Evolutionary conservation across 2,888 invertebrate species (phyloP), one percentile per base, ranked within the genome.

Genomic region (Trichogramma evanescens): DNA sequence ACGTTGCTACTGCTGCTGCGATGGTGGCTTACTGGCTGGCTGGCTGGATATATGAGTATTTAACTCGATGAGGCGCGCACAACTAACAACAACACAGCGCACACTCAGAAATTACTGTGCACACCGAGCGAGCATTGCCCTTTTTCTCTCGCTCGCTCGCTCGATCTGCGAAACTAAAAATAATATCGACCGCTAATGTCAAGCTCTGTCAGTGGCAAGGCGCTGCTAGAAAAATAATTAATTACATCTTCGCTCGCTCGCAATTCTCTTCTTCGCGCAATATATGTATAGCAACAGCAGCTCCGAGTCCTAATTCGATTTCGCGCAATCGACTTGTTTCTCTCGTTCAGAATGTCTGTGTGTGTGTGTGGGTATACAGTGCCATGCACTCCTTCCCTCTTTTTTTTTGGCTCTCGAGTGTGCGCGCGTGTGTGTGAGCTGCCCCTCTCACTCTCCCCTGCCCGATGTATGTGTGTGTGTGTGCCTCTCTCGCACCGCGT

Each of bases 221-320:
- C 69, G 73, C 68, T 69, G 71, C 63, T 68, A 67, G 71, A 73
- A 26, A 26, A 72, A 72, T 73, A 75, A 77, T 77, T 75, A 75
- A 77, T 77, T 73, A 71, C 73, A 72, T 74, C 70, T 68, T 66
- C 66, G 66, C 63, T 68, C 61, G 64, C 57, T 4, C 56, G 52
- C 59, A 3, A 26, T 26, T 26, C 26, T 26, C 26, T 26, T 26
- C 26, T 26, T 59, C 58, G 45, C 54, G 50, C 39, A 56, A 26
- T 26, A 26, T 26, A 26, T 26, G 26, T 26, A 26, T 26, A 26
- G 26, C 54, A 48, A 13, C 59, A 57, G 58, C 53, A 41, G 67
- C 67, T 63, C 63, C 26, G 26, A 26, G 65, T 69, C 66, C 69
- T 72, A 74, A 76, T 74, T 74, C 72, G 73, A 76, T 77, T 73